These are phyloP conservation scores for Atopsyche davidsoni DNA, from an alignment of 1,140 invertebrate genomes.

Conservation along the genomic window DNA sequence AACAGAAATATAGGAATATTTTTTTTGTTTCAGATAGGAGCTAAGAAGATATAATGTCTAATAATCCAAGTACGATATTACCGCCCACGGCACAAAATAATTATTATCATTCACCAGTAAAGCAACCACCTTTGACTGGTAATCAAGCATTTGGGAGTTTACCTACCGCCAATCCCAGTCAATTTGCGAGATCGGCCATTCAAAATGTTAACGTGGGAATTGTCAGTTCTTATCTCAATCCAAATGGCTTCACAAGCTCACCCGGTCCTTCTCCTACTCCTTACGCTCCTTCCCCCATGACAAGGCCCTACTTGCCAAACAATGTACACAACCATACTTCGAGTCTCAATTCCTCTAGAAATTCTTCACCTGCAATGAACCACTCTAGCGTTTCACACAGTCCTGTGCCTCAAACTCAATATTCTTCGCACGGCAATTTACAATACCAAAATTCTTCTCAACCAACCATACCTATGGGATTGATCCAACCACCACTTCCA, in stretches of 20 bases:
- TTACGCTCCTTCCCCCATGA: constrained; percentile 10
- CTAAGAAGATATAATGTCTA: constrained; percentile 9
- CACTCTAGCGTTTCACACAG: constrained; percentile 12
- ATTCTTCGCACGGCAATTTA: constrained; percentile 7
- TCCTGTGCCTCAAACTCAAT: constrained; percentile 9
- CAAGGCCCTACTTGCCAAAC: constrained; percentile 14
- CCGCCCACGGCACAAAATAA: constrained; percentile 2
- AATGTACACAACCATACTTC: constrained; percentile 21
- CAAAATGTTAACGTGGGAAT: background rate
- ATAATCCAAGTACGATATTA: constrained; percentile 14
- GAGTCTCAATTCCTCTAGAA: constrained; percentile 26
- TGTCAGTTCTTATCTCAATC: constrained; percentile 6
- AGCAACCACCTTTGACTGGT: constrained; percentile 4
- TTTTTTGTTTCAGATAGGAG: background rate
- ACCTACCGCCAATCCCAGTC: constrained; percentile 7
- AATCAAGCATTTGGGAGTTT: constrained; percentile 9
- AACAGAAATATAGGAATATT: too few species aligned
- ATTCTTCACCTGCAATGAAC: constrained; percentile 26
- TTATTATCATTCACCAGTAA: constrained; percentile 6
- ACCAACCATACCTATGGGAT: background rate
- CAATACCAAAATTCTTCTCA: constrained; percentile 3
- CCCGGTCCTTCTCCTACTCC: constrained; percentile 9
- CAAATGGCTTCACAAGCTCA: constrained; percentile 14
- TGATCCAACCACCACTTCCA: background rate
- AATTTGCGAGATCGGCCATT: constrained; percentile 5